Conservation (phyloP, 2,797 vertebrate genomes). For the Manis javanica region DNA sequence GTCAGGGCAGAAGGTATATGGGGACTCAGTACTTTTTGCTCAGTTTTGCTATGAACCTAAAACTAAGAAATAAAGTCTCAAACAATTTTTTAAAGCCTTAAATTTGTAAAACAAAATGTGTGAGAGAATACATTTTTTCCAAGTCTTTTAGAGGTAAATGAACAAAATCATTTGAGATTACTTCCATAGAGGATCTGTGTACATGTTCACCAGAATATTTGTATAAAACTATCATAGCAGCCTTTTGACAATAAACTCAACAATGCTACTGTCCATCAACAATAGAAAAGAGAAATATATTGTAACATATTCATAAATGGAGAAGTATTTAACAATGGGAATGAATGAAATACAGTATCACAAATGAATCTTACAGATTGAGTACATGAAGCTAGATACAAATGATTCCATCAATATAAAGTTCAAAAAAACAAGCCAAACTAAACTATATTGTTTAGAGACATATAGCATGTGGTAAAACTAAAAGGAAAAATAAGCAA, state of each 20-base stretch:
- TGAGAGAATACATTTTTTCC: background rate
- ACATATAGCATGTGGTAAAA: background rate
- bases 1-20: background rate
- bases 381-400: background rate
- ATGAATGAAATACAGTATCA: background rate
- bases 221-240: background rate
- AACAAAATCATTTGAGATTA: background rate
- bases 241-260: background rate
- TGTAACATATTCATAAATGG: background rate
- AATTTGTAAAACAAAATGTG: background rate
- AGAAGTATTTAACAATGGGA: background rate
- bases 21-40: background rate
- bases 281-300: background rate
- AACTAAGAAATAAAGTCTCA: background rate
- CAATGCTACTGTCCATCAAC: background rate
- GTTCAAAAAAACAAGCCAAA: background rate
- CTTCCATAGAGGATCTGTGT: background rate
- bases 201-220: background rate
- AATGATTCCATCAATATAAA: background rate
- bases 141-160: background rate
- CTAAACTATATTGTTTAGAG: background rate
- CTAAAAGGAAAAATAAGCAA: background rate
- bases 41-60: background rate
- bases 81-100: too few relatives aligned
- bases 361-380: background rate